Evolutionary conservation across 2,113 vertebrate genomes (phyloP).

Genomic region (Potamarius usumacintae): DNA sequence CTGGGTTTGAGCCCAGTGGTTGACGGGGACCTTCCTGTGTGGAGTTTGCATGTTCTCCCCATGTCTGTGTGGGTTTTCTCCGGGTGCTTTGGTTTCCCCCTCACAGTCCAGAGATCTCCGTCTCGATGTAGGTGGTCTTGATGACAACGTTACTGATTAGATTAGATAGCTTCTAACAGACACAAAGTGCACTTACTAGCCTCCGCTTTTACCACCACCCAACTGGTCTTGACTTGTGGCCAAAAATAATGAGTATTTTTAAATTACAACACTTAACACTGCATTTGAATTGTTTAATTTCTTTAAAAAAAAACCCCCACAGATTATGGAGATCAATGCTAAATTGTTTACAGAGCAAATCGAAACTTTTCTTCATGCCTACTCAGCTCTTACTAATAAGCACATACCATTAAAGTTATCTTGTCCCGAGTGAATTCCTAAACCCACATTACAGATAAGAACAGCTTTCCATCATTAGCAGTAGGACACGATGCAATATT

Average conservation of each 20-base stretch:
- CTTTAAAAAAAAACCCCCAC: background rate
- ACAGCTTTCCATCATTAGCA: background rate
- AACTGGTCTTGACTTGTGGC: background rate
- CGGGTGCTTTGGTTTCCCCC: no score
- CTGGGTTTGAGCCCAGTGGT: no score
- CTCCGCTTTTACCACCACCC: background rate
- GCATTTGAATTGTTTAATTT: background rate
- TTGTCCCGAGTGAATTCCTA: background rate
- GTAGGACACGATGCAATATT: background rate
- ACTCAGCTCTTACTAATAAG: background rate
- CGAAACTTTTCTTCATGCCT: background rate
- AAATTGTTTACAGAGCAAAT: background rate
- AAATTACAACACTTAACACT: background rate
- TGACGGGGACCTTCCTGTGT: no score
- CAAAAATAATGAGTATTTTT: background rate
- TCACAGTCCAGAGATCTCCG: no score
- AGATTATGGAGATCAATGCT: background rate
- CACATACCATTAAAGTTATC: background rate
- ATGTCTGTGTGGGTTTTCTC: no score
- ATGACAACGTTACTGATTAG: background rate
- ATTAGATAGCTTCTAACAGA: background rate
- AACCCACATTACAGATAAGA: background rate
- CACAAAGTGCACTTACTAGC: background rate
- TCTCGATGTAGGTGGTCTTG: no score
- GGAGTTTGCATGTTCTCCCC: no score